Evolutionary conservation across 1,140 invertebrate genomes (phyloP), one percentile per base, ranked within the genome.

Genomic region (Panagrolaimus sp.): DNA sequence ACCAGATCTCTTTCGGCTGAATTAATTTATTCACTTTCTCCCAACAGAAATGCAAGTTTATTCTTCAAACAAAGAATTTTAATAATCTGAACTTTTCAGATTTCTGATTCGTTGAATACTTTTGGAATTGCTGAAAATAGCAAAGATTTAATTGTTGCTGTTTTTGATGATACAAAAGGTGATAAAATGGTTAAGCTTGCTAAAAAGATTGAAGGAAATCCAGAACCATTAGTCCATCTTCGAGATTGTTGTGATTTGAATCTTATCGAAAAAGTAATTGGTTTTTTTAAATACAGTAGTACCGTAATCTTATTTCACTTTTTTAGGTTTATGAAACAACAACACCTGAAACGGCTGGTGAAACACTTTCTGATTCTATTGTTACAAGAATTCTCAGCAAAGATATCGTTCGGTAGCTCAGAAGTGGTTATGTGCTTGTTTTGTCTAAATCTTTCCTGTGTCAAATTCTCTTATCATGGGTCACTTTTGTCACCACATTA

Each of bases 21-120:
- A 69, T 48, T 80, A 16, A 74, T 80, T 27, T 80, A 80, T 57
- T 78, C 73, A 14, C 64, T 80, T 9, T 82, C 80, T 23, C 78
- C 78, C 16, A 82, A 74, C 20, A 65, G 72, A 73, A 78, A 79
- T 78, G 72, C 76, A 72, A 61, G 69, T 46, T 42, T 13, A 38
- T 65, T 66, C 25, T 48, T 63, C 69, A 43, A 27, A 68, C 61
- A 16, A 25, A 57, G n/a, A n/a, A n/a, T n/a, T 25, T n/a, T 42
- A 8, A 27, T 46, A 9, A 66, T 70, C 66, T 14, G 27, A 2
- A n/a, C 23, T n/a, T 65, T 77, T 65, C 46, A 79, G 72, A 76
- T 78, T 16, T 67, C 66, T 13, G 75, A 77, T n/a, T 79, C 78
- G 14, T 66, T 78, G 51, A 66, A 65, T 14, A 75, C 72, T 13